Base-by-base conservation (phyloP, 2,113 vertebrate genomes). In the Anolis carolinensis region DNA sequence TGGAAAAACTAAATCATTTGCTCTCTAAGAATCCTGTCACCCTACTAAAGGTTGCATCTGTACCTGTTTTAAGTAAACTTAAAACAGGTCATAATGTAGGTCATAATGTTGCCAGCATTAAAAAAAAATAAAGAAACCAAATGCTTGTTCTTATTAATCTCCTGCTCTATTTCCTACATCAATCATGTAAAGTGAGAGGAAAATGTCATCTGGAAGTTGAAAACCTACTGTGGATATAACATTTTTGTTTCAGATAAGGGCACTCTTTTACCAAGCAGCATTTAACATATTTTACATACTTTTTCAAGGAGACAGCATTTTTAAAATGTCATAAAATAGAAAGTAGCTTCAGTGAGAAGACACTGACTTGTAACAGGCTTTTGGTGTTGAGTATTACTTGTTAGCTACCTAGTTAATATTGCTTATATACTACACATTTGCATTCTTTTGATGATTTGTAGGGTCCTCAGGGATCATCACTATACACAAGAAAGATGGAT, bases 1-100 rank as follows among this genome's bases (percentile, higher is more conserved):
- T 36, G 73, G 91, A 34, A 84, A 73, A 72, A 67, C 89, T 62
- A 84, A 87, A 89, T 83, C 84, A 71, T 50, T 50, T 87, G 79
- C 84, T 87, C 32, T 76, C 74, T 0, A 59, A 13, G 89, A 73
- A 2, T 16, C 30, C 39, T 6, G 27, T 23, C 74, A 81, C 84
- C 27, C 32, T 77, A 0, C 5, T 73, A 13, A 85, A 74, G 50
- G 80, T 90, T 82, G 1, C 67, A 83, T 65, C 75, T 4, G 0
- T 27, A 59, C 48, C 23, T 0, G 18, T 74, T 80, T 63, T 71
- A 0, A 81, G 76, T 52, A 62, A 62, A 0, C 0, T 0, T 23
- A n/a, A n/a, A n/a, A n/a, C n/a, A n/a, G n/a, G n/a, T n/a, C n/a
- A n/a, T n/a, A n/a, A n/a, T n/a, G 3, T 0, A 20, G 76, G 30